These are phyloP conservation scores for Drosophila lowei DNA, from an alignment of 1,140 invertebrate genomes.

Conservation along the genomic window DNA sequence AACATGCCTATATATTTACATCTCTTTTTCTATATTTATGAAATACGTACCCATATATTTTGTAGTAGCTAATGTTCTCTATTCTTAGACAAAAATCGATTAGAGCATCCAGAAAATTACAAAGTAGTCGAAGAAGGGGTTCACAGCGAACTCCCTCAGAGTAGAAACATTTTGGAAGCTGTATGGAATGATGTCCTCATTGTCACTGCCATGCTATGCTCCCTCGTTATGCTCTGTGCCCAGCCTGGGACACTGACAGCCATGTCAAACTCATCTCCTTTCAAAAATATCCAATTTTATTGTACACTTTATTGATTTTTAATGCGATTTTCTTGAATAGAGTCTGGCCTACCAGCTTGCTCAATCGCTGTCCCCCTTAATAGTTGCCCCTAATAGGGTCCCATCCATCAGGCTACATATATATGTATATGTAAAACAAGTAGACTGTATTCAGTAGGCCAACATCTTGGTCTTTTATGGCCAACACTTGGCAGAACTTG, in stretches of 20 bases:
- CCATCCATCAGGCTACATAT: conserved; percentile 38
- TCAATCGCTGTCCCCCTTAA: conserved; percentile 62
- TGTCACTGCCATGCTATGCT: not conserved
- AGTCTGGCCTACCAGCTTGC: conserved; percentile 35
- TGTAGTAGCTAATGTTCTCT: conserved; percentile 62
- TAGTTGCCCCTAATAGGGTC: conserved; percentile 66
- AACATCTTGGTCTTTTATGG: conserved; percentile 59
- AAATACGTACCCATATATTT: conserved; percentile 36
- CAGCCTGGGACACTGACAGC: conserved; percentile 22
- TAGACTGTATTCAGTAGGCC: conserved; percentile 43
- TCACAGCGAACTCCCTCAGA: no score
- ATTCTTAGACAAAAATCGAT: conserved; percentile 59
- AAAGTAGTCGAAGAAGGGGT: not conserved
- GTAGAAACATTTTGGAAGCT: no score
- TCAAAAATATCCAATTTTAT: conserved; percentile 71
- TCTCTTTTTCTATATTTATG: conserved; percentile 39
- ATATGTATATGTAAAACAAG: conserved; percentile 3
- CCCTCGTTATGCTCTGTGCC: no score
- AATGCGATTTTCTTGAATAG: conserved; percentile 63
- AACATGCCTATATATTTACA: conserved; percentile 37
- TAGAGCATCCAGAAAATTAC: conserved; percentile 49
- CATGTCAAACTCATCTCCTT: conserved; percentile 31
- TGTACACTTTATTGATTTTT: conserved; percentile 80
- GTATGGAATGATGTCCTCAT: no score
- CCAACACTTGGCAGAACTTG: conserved; percentile 54